A percentile compares a stretch with the other conserved stretches of the same genome.
Evolutionary conservation across 2,888 invertebrate genomes (phyloP).

Genomic region (Marasmarcha lunaedactyla): DNA sequence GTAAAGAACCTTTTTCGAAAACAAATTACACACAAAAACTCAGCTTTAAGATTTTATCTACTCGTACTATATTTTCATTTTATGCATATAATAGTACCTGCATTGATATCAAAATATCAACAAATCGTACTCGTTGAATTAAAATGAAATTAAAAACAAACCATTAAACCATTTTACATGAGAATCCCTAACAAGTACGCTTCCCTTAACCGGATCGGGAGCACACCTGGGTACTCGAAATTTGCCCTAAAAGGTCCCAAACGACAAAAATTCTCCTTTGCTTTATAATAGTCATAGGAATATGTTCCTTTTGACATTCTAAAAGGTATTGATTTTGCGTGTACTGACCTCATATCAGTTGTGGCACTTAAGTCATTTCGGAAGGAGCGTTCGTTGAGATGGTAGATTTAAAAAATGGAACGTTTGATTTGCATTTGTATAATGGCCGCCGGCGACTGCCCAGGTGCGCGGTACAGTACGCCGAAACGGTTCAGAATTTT

Average conservation of each 20-base stretch:
- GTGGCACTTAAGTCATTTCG: slow-evolving; percentile 64
- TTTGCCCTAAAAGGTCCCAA: slow-evolving; percentile 65
- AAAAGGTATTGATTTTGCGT: no score
- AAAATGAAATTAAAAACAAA: slow-evolving; percentile 69
- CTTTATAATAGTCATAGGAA: slow-evolving; percentile 2
- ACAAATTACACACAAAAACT: no score
- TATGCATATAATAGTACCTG: no score
- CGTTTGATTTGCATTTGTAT: slow-evolving; percentile 73
- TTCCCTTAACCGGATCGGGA: slow-evolving; percentile 70
- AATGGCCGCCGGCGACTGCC: slow-evolving; percentile 61
- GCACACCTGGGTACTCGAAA: slow-evolving; percentile 70
- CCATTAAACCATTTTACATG: slow-evolving; percentile 68
- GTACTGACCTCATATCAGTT: neutral
- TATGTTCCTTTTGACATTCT: no score
- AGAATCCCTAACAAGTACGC: slow-evolving; percentile 67
- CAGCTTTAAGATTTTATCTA: no score
- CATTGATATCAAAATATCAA: no score
- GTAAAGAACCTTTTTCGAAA: no score
- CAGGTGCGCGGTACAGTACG: slow-evolving; percentile 64
- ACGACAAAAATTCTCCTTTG: slow-evolving; percentile 33
- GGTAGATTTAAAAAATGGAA: slow-evolving; percentile 71
- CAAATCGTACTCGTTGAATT: slow-evolving; percentile 17
- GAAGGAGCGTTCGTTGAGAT: slow-evolving; percentile 63
- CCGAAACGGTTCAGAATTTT: slow-evolving; percentile 38
- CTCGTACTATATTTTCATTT: no score